phyloP scores from a whole-genome alignment of 1,140 invertebrate species.

The Panagrolaimus sp. region DNA sequence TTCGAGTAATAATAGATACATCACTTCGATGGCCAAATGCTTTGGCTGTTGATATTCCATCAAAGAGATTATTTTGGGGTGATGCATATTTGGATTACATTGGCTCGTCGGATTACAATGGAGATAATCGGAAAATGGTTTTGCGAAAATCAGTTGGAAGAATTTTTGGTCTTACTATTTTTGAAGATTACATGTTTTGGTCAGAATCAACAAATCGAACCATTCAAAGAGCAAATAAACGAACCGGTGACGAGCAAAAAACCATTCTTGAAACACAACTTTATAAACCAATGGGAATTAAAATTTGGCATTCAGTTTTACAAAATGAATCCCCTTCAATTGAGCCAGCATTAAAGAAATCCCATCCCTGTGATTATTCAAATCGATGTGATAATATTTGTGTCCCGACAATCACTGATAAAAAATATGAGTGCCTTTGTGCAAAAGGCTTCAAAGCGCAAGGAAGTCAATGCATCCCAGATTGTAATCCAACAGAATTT shows the following conservation, averaged over 20 bases:
- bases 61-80: conserved; percentile 63
- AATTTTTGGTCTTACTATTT: conserved; percentile 2
- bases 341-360: background rate
- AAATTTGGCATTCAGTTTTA: background rate
- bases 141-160: background rate
- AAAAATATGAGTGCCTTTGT: conserved; percentile 11
- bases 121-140: conserved; percentile 8
- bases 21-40: conserved; percentile 64
- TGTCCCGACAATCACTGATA: background rate
- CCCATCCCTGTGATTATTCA: background rate
- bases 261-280: background rate
- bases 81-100: conserved; percentile 68
- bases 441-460: conserved; percentile 1
- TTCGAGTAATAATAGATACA: conserved; percentile 57
- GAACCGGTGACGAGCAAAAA: background rate
- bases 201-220: conserved; percentile 7
- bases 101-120: conserved; percentile 50
- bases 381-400: background rate
- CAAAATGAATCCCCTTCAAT: background rate
- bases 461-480: conserved; percentile 1
- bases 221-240: conserved; percentile 4
- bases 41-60: conserved; percentile 61
- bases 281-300: conserved; percentile 13
- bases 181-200: conserved; percentile 13
- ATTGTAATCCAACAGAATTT: conserved; percentile 18